Evolutionary conservation across 30 jellyfish, hydroid and myxozoan species (phyloP).

Genomic region (Aurelia aurita): DNA sequence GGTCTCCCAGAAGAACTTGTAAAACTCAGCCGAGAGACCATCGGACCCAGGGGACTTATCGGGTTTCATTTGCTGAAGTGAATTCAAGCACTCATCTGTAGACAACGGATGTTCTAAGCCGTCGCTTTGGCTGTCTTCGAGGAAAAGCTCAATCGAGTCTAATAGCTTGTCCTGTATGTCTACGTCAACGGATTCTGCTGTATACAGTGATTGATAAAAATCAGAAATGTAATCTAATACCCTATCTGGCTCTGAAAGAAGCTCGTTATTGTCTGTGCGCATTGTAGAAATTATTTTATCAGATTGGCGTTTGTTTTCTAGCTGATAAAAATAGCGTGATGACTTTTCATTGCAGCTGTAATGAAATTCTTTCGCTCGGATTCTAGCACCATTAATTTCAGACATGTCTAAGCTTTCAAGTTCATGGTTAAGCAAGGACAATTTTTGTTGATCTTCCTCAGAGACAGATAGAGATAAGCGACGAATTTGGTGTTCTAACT

Average conservation of each 20-base stretch:
- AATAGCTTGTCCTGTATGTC: neutral
- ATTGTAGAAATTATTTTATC: neutral
- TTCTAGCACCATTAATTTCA: constrained; percentile 3
- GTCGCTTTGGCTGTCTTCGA: too few species aligned
- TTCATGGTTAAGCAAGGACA: neutral
- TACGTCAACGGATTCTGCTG: constrained; percentile 4
- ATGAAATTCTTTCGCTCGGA: neutral
- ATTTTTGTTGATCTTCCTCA: neutral
- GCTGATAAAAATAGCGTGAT: neutral
- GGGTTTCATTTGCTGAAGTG: too few species aligned
- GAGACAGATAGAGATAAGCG: too few species aligned
- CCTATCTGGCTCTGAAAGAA: neutral
- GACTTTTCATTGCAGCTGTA: neutral
- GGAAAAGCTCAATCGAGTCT: too few species aligned
- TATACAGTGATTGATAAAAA: constrained; percentile 11
- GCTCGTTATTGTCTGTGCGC: neutral
- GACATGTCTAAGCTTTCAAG: neutral
- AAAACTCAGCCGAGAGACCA: too few species aligned
- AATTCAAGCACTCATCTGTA: too few species aligned
- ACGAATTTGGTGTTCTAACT: too few species aligned
- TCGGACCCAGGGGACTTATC: too few species aligned
- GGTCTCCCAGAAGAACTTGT: too few species aligned
- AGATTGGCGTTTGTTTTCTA: neutral
- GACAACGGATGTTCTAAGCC: too few species aligned
- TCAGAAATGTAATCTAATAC: neutral